Conservation (phyloP, 2,888 invertebrate species). For the Piscicola geometra region DNA sequence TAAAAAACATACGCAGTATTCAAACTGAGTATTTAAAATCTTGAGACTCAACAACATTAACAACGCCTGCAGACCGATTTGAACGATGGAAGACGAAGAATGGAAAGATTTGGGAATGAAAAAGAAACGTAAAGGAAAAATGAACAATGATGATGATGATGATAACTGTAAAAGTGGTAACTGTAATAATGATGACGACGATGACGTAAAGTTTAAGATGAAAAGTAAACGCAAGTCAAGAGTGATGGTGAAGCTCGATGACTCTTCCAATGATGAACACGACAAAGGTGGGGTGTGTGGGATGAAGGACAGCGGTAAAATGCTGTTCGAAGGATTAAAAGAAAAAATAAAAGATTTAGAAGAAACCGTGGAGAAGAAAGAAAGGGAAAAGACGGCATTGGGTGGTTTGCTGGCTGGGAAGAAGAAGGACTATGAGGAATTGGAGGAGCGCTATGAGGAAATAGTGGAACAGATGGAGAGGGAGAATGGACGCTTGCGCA, state of each 20-base stretch:
- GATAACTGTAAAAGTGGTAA: too few species aligned
- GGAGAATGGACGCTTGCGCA: constrained; percentile 42
- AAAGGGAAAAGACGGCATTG: constrained; percentile 42
- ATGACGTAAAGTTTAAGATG: too few species aligned
- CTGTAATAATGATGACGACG: too few species aligned
- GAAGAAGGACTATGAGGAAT: constrained; percentile 40
- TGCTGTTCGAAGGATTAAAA: constrained; percentile 43
- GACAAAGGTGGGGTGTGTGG: neutral
- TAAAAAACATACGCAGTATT: too few species aligned
- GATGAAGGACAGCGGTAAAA: constrained; percentile 44
- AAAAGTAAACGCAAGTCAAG: too few species aligned
- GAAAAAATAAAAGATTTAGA: constrained; percentile 42
- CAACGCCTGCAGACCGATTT: neutral
- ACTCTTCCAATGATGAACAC: neutral
- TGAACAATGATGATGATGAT: too few species aligned
- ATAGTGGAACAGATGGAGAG: constrained; percentile 45
- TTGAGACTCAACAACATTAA: too few species aligned
- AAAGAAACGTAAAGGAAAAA: too few species aligned
- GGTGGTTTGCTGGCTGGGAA: constrained; percentile 40
- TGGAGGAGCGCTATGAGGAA: constrained; percentile 42
- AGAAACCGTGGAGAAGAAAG: constrained; percentile 39
- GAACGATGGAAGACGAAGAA: neutral
- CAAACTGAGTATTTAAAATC: too few species aligned
- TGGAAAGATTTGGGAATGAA: neutral
- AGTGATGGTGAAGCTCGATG: neutral